A percentile compares a stretch with the other conserved stretches of the same genome.
Conservation (phyloP, 2,113 vertebrate species). For the Eira barbara region DNA sequence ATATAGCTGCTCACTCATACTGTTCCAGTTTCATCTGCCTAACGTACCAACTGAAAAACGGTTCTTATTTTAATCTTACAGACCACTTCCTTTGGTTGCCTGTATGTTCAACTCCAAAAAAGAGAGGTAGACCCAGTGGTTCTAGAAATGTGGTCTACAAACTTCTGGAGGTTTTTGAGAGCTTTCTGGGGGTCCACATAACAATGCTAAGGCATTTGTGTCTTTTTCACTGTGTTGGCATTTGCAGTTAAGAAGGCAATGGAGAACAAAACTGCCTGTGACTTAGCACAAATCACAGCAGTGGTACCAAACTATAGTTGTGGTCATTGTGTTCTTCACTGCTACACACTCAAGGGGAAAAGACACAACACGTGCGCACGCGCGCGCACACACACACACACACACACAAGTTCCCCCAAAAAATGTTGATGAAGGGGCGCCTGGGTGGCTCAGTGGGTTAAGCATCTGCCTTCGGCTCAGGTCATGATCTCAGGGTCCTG, state of each 20-base stretch:
- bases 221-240: background rate
- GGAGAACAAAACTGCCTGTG: background rate
- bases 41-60: background rate
- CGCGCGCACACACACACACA: background rate
- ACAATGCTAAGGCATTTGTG: background rate
- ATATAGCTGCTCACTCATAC: background rate
- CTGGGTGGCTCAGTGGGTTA: no score
- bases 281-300: background rate
- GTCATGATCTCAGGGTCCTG: no score
- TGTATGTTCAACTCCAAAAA: slow-evolving; percentile 10
- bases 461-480: no score
- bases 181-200: background rate
- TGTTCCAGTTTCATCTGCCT: background rate
- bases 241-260: slow-evolving; percentile 14
- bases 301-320: background rate
- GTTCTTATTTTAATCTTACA: background rate
- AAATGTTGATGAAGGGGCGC: background rate
- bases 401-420: background rate
- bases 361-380: background rate
- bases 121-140: background rate
- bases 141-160: background rate
- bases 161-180: background rate
- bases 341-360: background rate
- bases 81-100: background rate
- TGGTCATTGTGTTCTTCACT: background rate